These are phyloP conservation scores for Sitodiplosis mosellana DNA, from an alignment of 1,140 invertebrate species.

Conservation along the genomic window DNA sequence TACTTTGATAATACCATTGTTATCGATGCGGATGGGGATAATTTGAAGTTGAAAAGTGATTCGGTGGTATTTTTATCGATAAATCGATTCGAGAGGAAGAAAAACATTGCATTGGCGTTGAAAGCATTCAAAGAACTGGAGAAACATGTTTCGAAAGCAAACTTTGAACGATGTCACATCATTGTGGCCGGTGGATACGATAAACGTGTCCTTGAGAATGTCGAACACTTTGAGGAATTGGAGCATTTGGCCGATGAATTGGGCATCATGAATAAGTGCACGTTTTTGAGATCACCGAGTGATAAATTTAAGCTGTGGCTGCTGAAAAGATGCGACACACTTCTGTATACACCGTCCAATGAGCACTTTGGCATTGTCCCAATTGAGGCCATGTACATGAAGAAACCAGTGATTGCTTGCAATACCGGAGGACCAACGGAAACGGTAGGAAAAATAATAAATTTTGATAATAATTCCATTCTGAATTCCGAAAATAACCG, in stretches of 20 bases:
- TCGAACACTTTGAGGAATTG: constrained; percentile 71
- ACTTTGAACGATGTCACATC: constrained; percentile 51
- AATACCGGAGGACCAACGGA: constrained; percentile 92
- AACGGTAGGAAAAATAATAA: too few relatives aligned
- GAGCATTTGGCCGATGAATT: constrained; percentile 9
- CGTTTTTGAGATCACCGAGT: constrained; percentile 46
- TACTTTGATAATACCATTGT: constrained; percentile 41
- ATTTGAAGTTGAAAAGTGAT: constrained; percentile 26
- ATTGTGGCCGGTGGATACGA: constrained; percentile 98
- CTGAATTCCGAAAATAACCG: too few relatives aligned
- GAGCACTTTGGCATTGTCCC: constrained; percentile 99
- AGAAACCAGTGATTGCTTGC: constrained; percentile 84
- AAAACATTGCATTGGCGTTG: constrained; percentile 75
- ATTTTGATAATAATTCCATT: too few relatives aligned
- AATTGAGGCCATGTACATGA: constrained; percentile 91
- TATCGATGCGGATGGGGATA: constrained; percentile 17
- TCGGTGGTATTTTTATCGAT: constrained; percentile 73
- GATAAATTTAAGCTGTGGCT: constrained; percentile 70
- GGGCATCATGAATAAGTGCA: background rate
- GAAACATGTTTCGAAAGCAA: constrained; percentile 27
- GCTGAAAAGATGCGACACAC: constrained; percentile 48
- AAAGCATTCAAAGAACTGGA: constrained; percentile 52
- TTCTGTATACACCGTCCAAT: constrained; percentile 89
- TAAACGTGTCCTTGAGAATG: constrained; percentile 71
- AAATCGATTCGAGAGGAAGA: constrained; percentile 95